A percentile compares a stretch with the other conserved stretches of the same genome.
Conservation (phyloP, 2,888 invertebrate species). For the Stratiomys singularior region DNA sequence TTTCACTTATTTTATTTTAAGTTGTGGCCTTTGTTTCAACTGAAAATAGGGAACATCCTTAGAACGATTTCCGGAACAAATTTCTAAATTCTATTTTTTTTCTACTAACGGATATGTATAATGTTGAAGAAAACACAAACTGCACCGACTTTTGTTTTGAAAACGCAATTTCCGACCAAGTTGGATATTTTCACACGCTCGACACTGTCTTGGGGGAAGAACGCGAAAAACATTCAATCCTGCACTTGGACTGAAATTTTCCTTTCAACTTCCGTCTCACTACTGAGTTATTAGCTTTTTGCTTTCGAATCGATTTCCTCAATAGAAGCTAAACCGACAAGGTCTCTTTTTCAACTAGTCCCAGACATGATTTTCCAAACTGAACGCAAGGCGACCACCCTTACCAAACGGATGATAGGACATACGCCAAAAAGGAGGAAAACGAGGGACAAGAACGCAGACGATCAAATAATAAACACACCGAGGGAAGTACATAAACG, state of each 20-base stretch:
- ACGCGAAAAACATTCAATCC: no score
- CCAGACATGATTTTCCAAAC: conserved; percentile 36
- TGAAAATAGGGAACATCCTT: not conserved
- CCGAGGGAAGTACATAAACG: not conserved
- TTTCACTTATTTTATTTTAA: not conserved
- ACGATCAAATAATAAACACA: conserved; percentile 3
- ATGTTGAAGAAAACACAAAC: not conserved
- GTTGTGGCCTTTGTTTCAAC: no score
- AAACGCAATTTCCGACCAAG: no score
- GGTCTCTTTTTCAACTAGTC: conserved; percentile 43
- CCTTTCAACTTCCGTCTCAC: no score
- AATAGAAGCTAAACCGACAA: not conserved
- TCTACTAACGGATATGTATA: not conserved
- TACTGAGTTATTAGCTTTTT: not conserved
- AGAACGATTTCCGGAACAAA: not conserved
- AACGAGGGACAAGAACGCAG: conserved; percentile 28
- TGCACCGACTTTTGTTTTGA: not conserved
- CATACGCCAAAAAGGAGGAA: conserved; percentile 6
- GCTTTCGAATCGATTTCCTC: not conserved
- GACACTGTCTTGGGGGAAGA: no score
- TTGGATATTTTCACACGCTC: no score
- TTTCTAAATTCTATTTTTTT: not conserved
- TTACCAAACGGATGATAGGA: conserved; percentile 4
- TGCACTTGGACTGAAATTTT: no score
- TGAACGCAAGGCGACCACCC: conserved; percentile 32